Base-by-base conservation (phyloP, 2,797 vertebrate species). In the Micropoecilia bifurca region DNA sequence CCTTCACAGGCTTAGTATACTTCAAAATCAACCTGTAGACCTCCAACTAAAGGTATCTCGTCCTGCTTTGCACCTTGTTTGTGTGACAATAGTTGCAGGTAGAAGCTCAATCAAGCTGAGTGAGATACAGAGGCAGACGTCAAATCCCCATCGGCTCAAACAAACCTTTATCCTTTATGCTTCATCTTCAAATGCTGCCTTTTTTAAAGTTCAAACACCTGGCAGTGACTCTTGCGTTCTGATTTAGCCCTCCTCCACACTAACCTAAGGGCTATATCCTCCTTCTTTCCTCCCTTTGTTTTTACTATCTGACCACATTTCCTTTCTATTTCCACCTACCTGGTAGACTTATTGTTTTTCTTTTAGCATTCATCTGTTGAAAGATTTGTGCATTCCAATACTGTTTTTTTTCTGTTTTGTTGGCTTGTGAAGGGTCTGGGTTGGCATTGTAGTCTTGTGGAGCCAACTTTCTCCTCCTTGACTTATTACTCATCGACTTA, bases 141-240 rank as follows among this genome's bases (percentile, higher is more conserved):
- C 61, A 77, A 84, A 88, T 81, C 80, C 91, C 92, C 73, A 45
- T 83, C 9, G 88, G 92, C 92, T 86, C 83, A 72, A 82, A 74
- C 87, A 90, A 88, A 93, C 91, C 89, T 92, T 91, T 92, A 89
- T 91, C 83, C 84, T 88, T 85, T 80, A 80, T 81, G 75, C 80
- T 86, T 88, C 83, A 89, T 87, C 88, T 82, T 93, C 85, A 89
- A 90, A 93, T 84, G 83, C 83, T 85, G 78, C 84, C 75, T 83
- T 81, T 88, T 87, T 84, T 76, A 92, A 92, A 92, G 90, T 94
- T 93, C 90, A 93, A 92, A 91, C 87, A 91, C 83, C 89, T 92
- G 90, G 85, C 89, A 91, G 89, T 88, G 85, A 90, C 90, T 91
- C 83, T 84, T 82, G 73, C 69, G 71, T 84, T 89, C 82, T 90